Base-by-base conservation (phyloP, 2,113 vertebrate genomes). In the Leptobrachium ailaonicum region DNA sequence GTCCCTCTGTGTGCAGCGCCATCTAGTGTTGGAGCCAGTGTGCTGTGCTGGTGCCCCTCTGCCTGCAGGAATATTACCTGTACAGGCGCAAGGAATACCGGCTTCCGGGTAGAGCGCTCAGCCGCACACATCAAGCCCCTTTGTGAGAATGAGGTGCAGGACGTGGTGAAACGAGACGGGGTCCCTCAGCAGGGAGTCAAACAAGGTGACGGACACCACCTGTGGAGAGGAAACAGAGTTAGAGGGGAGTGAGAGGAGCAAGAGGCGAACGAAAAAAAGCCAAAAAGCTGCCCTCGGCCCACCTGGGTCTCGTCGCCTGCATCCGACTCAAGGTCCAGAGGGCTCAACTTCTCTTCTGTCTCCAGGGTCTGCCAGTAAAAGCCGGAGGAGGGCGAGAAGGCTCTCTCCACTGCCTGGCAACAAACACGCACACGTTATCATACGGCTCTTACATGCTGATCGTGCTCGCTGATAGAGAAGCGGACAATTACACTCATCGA, bases 341-440 rank as follows among this genome's bases (percentile, higher is more conserved):
- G 80, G 85, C 79, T 69, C 20, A 75, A 12, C 63, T 78, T 3
- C 73, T 91, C 91, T 77, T 81, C 83, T 3, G 88, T 90, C 85
- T 93, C 90, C 66, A 87, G 63, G 8, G 90, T 91, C 84, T 93
- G 93, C 92, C 92, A 93, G 83, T 88, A 90, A 87, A 94, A 92
- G 53, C 90, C 90, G 80, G 82, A 78, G 77, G 85, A 89, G 66
- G 76, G 66, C 0, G 73, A 84, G 83, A 93, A 94, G 10, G 44
- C 83, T 77, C 86, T 87, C 64, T 89, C 77, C 74, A 86, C 88
- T 4, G 87, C 87, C 93, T 94, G 87, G 11, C 5, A 66, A 83
- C 87, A 88, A 0, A 12, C 71, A 87, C 11, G 76, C 6, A 20
- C 12, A 10, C 1, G n/a, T 71, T 14, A 47, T 50, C 13, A 20